These are phyloP conservation scores for Parasteatoda tepidariorum DNA, from an alignment of 1,140 invertebrate species.

Conservation along the genomic window DNA sequence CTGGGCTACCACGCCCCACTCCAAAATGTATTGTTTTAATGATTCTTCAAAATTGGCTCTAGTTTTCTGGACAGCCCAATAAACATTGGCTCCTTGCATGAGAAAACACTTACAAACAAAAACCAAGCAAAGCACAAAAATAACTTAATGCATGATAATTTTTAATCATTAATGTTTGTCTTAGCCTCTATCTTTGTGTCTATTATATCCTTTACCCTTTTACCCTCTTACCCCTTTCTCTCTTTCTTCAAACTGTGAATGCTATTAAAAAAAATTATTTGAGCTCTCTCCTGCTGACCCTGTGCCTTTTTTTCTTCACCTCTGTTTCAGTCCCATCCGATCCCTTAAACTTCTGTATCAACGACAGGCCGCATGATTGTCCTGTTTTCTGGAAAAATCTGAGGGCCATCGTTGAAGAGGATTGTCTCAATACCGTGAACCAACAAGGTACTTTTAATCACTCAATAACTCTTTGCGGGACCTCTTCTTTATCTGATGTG, in stretches of 20 bases:
- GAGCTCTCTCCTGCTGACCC: slow-evolving; percentile 29
- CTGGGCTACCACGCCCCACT: too few relatives aligned
- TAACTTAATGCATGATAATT: too few relatives aligned
- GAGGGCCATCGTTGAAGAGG: slow-evolving; percentile 53
- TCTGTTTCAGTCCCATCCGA: slow-evolving; percentile 56
- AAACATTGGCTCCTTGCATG: too few relatives aligned
- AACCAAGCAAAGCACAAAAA: too few relatives aligned
- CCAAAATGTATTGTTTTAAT: too few relatives aligned
- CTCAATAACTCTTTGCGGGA: background rate
- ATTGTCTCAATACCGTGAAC: background rate
- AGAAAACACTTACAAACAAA: too few relatives aligned
- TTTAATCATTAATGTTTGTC: too few relatives aligned
- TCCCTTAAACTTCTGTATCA: slow-evolving; percentile 50
- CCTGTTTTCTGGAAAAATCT: slow-evolving; percentile 55
- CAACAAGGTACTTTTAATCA: slow-evolving; percentile 17
- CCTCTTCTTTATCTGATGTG: background rate
- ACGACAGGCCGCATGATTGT: slow-evolving; percentile 47
- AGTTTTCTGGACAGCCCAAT: too few relatives aligned
- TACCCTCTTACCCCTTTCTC: background rate
- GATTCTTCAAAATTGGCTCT: too few relatives aligned
- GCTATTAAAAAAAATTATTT: background rate
- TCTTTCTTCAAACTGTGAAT: background rate
- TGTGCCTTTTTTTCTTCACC: slow-evolving; percentile 33
- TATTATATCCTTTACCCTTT: background rate
- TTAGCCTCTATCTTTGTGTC: background rate